Evolutionary conservation across 1,140 invertebrate species (phyloP), one percentile per base, ranked within the genome.

Genomic region (Pogonomyrmex californicus): DNA sequence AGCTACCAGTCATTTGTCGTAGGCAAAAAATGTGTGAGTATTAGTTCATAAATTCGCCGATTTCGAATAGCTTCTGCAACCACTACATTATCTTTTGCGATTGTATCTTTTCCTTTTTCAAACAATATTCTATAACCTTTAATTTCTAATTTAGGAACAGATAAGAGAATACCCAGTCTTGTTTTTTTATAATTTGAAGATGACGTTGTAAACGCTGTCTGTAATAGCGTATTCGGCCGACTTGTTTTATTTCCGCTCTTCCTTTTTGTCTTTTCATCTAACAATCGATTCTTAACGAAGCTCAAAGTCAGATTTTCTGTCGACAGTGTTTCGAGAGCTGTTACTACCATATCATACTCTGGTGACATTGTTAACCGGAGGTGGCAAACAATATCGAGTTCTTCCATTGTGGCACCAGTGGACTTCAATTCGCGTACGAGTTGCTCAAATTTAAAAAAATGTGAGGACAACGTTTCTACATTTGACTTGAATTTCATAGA

Each of bases 401-500:
- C 63, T 1, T 66, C 62, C 0, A 82, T 0, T 0, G 14, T 66
- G 1, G 47, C 62, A 2, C 63, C 78, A 0, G 78, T 56, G 0
- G 36, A 41, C 0, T 7, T 5, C 1, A 82, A 6, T 7, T 82
- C 51, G 14, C 62, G 1, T 54, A 70, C n/a, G 0, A 58, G n/a
- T 17, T 47, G 51, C 4, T 83, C 81, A 30, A 83, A 83, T n/a
- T 58, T 56, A 9, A 75, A 10, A 12, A 75, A 75, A 38, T 63
- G 62, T 23, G 23, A 23, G 0, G 23, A 23, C 23, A 23, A 23
- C 23, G 0, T 23, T 23, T 23, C 23, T 23, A 23, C 23, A 23
- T 23, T 23, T 23, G 23, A 23, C 23, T 23, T 23, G 23, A 23
- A 23, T 23, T 23, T 23, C 23, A 23, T 23, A 23, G 23, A 23